Base-by-base conservation (phyloP, 1,140 invertebrate genomes). In the Cherax quadricarinatus region DNA sequence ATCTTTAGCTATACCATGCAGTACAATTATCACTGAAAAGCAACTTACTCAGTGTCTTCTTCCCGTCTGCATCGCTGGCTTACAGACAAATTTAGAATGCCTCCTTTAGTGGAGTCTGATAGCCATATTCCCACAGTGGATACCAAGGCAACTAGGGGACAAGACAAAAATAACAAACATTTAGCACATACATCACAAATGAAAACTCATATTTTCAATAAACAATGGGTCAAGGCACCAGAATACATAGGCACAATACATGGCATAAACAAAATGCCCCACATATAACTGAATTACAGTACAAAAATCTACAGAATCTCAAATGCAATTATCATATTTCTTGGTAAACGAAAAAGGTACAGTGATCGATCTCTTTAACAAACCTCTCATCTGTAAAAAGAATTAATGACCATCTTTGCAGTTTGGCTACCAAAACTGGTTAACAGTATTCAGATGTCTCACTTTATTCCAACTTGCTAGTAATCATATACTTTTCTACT, bases 111-210 rank as follows among this genome's bases (percentile, higher is more conserved):
- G 14, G 88, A 82, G 49, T 89, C 88, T 53, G 80, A 70, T 60
- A 89, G 70, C 88, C 79, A 89, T 57, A 89, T 66, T 83, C 82
- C 41, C 86, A 88, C 86, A 88, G 86, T 88, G 48, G 86, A 88
- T 73, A 88, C 51, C 86, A 88, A 88, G 75, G 86, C 86, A 80
- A 88, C 86, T 88, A 88, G 14, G 12, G 75, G 70, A 79, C 70
- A 62, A 88, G 75, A 88, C 49, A 88, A 48, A 62, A 18, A 88
- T 10, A 57, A 57, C 48, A 79, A 9, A 87, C 86, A 84, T 84
- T 62, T 62, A 84, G 30, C 14, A 14, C 49, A 53, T 30, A 75
- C 70, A 75, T 48, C n/a, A 53, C 21, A 18, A 4, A 87, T 51
- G 4, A 49, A 5, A 57, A 78, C 18, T 49, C 12, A 51, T n/a